Percentiles rank a stretch among this genome's conserved stretches.
Evolutionary conservation across 37 sponge, comb jelly and placozoan species (phyloP).

Genomic region (Corticium candelabrum): DNA sequence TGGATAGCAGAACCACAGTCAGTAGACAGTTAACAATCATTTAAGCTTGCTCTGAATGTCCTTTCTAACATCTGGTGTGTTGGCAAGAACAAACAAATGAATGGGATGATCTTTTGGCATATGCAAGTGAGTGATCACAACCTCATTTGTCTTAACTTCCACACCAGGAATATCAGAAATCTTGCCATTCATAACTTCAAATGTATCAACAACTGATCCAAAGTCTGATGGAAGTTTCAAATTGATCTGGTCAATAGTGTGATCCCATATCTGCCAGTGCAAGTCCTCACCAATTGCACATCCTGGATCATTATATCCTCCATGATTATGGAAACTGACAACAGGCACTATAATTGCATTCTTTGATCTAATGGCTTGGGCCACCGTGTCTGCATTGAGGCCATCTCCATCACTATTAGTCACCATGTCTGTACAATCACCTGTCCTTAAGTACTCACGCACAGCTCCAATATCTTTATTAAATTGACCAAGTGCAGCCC

Average conservation of each 20-base stretch:
- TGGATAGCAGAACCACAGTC: no score
- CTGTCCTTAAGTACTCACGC: constrained; percentile 29
- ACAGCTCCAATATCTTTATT: constrained; percentile 49
- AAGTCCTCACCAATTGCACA: constrained; percentile 37
- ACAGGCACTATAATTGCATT: constrained; percentile 48
- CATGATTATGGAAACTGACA: constrained; percentile 34
- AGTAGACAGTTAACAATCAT: no score
- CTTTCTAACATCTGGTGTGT: constrained; percentile 22
- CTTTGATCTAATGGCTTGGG: constrained; percentile 37
- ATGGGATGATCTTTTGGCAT: constrained; percentile 11
- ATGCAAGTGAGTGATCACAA: constrained; percentile 6
- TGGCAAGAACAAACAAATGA: constrained; percentile 47
- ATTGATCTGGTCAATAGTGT: constrained; percentile 17
- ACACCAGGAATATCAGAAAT: constrained; percentile 2
- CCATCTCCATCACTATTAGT: constrained; percentile 24
- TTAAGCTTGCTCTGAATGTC: constrained; percentile 34
- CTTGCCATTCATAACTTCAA: constrained; percentile 43
- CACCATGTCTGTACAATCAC: constrained; percentile 57
- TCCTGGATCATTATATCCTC: constrained; percentile 33
- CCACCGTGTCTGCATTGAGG: constrained; percentile 20
- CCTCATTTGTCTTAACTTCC: neutral
- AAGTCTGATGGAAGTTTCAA: constrained; percentile 35
- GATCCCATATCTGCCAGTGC: constrained; percentile 31
- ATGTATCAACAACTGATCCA: constrained; percentile 37
- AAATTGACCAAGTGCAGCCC: constrained; percentile 39